Evolutionary conservation across 53 echinoderm and acorn worm species (phyloP).

Genomic region (Astropecten irregularis): DNA sequence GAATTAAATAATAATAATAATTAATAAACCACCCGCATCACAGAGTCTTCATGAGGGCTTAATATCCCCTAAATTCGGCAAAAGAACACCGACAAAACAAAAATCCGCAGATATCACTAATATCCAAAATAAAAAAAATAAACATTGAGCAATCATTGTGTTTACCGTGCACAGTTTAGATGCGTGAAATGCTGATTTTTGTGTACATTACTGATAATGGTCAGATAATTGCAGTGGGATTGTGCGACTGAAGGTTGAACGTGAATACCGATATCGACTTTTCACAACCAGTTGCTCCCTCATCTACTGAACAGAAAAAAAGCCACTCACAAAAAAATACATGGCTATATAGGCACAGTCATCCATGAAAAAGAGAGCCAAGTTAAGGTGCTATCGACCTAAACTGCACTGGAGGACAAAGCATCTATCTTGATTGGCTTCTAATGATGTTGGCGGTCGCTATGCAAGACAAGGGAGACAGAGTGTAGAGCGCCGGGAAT

Average conservation of each 20-base stretch:
- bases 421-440: neutral
- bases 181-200: neutral
- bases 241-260: neutral
- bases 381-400: slow-evolving; percentile 4
- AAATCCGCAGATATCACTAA: neutral
- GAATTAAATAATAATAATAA: no score
- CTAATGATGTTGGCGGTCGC: neutral
- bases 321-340: neutral
- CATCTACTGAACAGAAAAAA: neutral
- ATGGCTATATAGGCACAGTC: neutral
- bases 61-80: no score
- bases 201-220: neutral
- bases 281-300: neutral
- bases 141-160: neutral
- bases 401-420: neutral
- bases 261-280: neutral
- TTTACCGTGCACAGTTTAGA: neutral
- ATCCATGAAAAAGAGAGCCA: neutral
- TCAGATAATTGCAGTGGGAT: neutral
- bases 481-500: no score
- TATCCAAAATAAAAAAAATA: neutral
- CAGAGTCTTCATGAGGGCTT: no score
- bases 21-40: no score
- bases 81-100: neutral
- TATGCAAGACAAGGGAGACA: no score